Evolutionary conservation across 2,888 invertebrate genomes (phyloP).

Genomic region (Scrobipalpa atriplicella): DNA sequence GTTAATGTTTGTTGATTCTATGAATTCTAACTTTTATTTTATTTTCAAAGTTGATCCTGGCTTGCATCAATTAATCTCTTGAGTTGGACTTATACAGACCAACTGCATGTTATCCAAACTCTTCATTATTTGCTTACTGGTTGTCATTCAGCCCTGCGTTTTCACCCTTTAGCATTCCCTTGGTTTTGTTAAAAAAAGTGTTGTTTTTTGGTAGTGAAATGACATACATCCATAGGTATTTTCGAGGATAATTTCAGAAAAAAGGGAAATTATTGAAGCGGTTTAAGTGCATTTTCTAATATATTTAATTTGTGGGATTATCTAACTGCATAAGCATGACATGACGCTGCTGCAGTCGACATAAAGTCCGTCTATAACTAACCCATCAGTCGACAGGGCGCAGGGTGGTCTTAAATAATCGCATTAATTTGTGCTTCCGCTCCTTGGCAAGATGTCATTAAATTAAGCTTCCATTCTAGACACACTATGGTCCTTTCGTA

Average conservation of each 20-base stretch:
- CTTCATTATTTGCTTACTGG: background rate
- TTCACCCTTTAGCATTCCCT: too few relatives aligned
- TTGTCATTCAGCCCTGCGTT: too few relatives aligned
- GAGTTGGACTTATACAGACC: background rate
- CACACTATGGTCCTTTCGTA: too few relatives aligned
- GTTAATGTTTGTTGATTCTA: background rate
- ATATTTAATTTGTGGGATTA: too few relatives aligned
- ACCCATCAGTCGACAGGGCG: background rate
- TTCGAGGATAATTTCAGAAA: too few relatives aligned
- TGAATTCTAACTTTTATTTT: background rate
- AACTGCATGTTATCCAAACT: background rate
- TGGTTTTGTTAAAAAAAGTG: too few relatives aligned
- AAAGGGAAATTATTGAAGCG: too few relatives aligned
- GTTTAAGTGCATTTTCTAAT: too few relatives aligned
- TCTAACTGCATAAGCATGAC: too few relatives aligned
- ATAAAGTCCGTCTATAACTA: background rate
- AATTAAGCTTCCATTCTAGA: too few relatives aligned
- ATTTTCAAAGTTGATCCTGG: background rate
- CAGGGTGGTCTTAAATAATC: slow-evolving; percentile 8
- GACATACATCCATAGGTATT: too few relatives aligned
- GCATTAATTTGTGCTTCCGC: slow-evolving; percentile 5
- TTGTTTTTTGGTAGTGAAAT: too few relatives aligned
- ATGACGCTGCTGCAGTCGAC: background rate
- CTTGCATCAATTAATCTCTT: background rate
- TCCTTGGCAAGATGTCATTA: background rate